Conservation (phyloP, 2,113 vertebrate species). For the Hylia prasina region DNA sequence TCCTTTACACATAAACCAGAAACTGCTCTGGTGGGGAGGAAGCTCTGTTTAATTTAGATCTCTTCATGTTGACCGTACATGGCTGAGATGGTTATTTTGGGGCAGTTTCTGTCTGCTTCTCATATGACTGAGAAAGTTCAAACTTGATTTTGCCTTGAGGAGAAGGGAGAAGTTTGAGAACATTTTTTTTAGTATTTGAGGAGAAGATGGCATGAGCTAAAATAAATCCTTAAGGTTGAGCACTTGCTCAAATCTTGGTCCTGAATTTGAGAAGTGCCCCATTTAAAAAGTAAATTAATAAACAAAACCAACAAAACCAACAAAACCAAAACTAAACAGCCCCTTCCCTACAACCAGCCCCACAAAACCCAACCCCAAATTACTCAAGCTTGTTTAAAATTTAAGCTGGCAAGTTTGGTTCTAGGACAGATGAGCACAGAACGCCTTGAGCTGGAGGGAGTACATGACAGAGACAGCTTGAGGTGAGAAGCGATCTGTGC, state of each 20-base stretch:
- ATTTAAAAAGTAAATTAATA: not conserved
- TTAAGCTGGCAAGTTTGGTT: not conserved
- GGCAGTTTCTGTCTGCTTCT: not conserved
- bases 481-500: not conserved
- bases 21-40: not conserved
- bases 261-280: not conserved
- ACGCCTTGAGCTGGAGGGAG: accelerated
- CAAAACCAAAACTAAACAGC: not conserved
- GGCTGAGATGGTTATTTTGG: not conserved
- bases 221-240: not conserved
- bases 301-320: not conserved
- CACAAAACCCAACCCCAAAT: not conserved
- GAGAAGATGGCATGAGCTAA: not conserved
- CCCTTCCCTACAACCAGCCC: not conserved
- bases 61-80: not conserved
- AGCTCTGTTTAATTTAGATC: not conserved
- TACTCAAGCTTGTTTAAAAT: not conserved
- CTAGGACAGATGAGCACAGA: not conserved
- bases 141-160: not conserved
- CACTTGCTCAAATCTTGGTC: not conserved
- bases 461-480: not conserved
- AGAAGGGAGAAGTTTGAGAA: not conserved
- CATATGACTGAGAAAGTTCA: not conserved
- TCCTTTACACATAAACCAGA: not conserved
- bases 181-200: not conserved